Percentiles rank a stretch among this genome's conserved stretches.
Conservation (phyloP, 2,113 vertebrate genomes). For the Thalassarche chlororhynchos region DNA sequence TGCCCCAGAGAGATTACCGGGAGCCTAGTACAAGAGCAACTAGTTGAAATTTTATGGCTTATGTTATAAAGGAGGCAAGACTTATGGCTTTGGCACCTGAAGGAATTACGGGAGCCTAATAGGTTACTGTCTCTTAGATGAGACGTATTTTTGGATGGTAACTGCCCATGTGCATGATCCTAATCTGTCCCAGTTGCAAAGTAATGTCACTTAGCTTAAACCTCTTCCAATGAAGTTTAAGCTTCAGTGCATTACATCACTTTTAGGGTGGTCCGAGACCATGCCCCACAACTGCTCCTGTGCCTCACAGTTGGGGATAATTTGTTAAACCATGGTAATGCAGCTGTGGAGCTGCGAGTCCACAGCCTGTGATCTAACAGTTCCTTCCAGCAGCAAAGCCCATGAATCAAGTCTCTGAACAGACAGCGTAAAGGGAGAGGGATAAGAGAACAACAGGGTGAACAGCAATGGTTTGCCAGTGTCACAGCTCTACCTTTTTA, state of each 20-base stretch:
- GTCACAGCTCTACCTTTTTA: not conserved
- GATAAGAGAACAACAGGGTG: not conserved
- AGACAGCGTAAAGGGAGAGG: not conserved
- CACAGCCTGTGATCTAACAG: not conserved
- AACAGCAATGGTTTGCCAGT: not conserved
- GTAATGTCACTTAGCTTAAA: not conserved
- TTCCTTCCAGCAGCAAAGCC: not conserved
- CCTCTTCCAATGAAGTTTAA: not conserved
- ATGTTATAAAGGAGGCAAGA: not conserved
- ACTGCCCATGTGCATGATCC: not conserved
- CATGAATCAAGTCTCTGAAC: rapidly evolving
- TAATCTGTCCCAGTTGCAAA: not conserved
- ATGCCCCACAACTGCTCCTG: not conserved
- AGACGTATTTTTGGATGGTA: not conserved
- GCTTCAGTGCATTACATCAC: not conserved
- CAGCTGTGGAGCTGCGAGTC: not conserved
- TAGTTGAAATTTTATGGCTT: not conserved
- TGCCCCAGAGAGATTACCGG: not conserved
- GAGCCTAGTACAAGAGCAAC: not conserved
- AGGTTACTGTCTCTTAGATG: not conserved
- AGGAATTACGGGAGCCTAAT: not conserved
- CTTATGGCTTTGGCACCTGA: not conserved
- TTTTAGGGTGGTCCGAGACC: not conserved
- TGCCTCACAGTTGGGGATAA: not conserved
- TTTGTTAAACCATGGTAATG: not conserved